phyloP scores from a whole-genome alignment of 2,113 vertebrate species.

The Syngnathus typhle region DNA sequence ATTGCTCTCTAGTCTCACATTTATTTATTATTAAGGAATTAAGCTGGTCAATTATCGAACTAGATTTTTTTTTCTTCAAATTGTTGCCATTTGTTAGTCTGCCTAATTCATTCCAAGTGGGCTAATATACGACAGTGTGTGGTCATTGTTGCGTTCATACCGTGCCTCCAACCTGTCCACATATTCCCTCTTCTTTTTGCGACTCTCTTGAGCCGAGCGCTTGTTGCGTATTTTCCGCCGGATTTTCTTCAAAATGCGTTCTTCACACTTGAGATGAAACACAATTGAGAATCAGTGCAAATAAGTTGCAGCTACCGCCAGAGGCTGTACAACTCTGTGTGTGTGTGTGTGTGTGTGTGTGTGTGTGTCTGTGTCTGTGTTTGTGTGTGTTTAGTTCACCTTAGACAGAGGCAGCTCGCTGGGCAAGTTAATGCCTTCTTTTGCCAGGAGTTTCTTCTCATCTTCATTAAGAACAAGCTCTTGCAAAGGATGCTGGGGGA shows the following conservation, averaged over 20 bases:
- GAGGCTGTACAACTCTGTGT: slow-evolving; percentile 4
- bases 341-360: neutral
- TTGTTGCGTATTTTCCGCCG: slow-evolving; percentile 93
- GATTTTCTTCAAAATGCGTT: slow-evolving; percentile 90
- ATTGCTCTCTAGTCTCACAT: no score
- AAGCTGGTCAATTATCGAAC: no score
- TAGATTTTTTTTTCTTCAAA: no score
- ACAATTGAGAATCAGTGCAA: neutral
- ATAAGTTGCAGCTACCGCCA: slow-evolving; percentile 23
- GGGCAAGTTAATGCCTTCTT: slow-evolving; percentile 84
- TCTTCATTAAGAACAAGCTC: slow-evolving; percentile 88
- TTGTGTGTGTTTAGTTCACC: slow-evolving; percentile 56
- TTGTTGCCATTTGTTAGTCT: no score
- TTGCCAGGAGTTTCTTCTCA: slow-evolving; percentile 87
- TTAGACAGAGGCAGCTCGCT: slow-evolving; percentile 88
- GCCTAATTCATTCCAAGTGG: no score
- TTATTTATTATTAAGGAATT: no score
- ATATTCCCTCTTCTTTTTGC: slow-evolving; percentile 91
- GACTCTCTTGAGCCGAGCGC: slow-evolving; percentile 88
- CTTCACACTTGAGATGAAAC: slow-evolving; percentile 77
- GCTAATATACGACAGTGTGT: no score
- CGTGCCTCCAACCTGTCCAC: slow-evolving; percentile 83
- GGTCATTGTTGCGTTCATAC: slow-evolving; percentile 50
- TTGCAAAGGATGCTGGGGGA: slow-evolving; percentile 64
- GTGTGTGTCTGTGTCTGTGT: no score